A percentile compares a stretch with the other conserved stretches of the same genome.
phyloP scores from a whole-genome alignment of 2,888 invertebrate genomes.

The Sinohyriopsis cumingii region DNA sequence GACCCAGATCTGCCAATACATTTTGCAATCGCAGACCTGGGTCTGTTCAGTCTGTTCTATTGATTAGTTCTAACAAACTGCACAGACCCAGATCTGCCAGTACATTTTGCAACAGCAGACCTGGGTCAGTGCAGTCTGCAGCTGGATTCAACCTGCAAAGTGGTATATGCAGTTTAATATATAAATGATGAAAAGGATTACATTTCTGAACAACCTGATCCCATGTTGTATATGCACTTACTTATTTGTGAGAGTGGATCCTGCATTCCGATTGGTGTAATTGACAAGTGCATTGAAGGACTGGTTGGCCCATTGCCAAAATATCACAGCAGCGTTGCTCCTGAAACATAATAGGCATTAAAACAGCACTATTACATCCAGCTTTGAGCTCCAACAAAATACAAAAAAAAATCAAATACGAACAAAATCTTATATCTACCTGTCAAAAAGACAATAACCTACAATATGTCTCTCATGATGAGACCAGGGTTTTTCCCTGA shows the following conservation, averaged over 20 bases:
- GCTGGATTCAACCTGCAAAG: not conserved
- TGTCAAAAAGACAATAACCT: no score
- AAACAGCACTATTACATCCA: not conserved
- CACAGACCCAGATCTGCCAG: no score
- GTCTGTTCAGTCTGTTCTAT: no score
- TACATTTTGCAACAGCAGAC: no score
- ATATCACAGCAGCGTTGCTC: slow-evolving; percentile 90
- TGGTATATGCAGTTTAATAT: not conserved
- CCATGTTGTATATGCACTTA: slow-evolving; percentile 23
- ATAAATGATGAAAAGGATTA: not conserved
- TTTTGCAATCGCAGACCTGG: no score
- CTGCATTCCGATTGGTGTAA: slow-evolving; percentile 90
- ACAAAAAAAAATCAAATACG: not conserved
- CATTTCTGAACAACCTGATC: not conserved
- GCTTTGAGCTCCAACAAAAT: not conserved
- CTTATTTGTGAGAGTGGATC: slow-evolving; percentile 62
- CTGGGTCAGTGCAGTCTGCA: no score
- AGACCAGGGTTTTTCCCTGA: no score
- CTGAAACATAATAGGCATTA: slow-evolving; percentile 71
- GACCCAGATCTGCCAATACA: no score
- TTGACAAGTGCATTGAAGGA: slow-evolving; percentile 98
- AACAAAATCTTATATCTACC: no score
- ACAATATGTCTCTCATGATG: not conserved
- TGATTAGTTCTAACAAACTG: no score
- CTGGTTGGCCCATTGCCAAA: slow-evolving; percentile 99